A percentile compares a stretch with the other conserved stretches of the same genome.
Conservation (phyloP, 2,888 invertebrate species). For the Blastobasis adustella region DNA sequence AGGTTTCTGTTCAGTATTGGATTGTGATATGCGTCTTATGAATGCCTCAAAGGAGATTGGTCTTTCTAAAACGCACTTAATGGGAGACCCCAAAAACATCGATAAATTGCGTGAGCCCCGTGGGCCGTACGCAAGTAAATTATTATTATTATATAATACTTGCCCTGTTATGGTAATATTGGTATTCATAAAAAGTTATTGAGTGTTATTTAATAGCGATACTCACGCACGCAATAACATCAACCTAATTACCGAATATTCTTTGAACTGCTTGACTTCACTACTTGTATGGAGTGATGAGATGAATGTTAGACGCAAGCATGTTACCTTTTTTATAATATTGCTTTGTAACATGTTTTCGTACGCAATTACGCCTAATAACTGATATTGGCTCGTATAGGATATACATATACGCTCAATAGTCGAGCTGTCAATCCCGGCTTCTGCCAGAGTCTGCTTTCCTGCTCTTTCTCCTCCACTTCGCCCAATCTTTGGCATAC, state of each 20-base stretch:
- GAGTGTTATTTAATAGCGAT: slow-evolving; percentile 28
- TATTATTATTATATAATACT: slow-evolving; percentile 24
- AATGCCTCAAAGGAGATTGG: slow-evolving; percentile 26
- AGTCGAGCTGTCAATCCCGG: too few relatives aligned
- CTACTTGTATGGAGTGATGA: too few relatives aligned
- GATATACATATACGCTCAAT: too few relatives aligned
- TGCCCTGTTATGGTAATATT: slow-evolving; percentile 20
- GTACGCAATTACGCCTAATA: too few relatives aligned
- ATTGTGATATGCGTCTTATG: neutral
- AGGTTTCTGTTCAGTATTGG: slow-evolving; percentile 1
- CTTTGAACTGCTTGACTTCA: slow-evolving; percentile 4
- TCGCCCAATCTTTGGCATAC: too few relatives aligned
- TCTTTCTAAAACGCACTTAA: slow-evolving; percentile 25
- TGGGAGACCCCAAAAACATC: slow-evolving; percentile 24
- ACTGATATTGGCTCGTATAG: too few relatives aligned
- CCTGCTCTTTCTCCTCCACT: too few relatives aligned
- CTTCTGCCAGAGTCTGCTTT: too few relatives aligned
- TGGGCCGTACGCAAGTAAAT: slow-evolving; percentile 25
- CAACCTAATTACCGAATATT: slow-evolving; percentile 3
- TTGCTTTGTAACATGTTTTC: too few relatives aligned
- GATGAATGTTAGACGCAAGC: too few relatives aligned
- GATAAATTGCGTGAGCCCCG: slow-evolving; percentile 32
- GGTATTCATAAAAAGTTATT: slow-evolving; percentile 20
- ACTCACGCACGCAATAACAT: slow-evolving; percentile 22
- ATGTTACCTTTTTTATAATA: too few relatives aligned